Percentiles rank a stretch among this genome's conserved stretches.
Evolutionary conservation across 2,113 vertebrate genomes (phyloP).

Genomic region (Poecile atricapillus): DNA sequence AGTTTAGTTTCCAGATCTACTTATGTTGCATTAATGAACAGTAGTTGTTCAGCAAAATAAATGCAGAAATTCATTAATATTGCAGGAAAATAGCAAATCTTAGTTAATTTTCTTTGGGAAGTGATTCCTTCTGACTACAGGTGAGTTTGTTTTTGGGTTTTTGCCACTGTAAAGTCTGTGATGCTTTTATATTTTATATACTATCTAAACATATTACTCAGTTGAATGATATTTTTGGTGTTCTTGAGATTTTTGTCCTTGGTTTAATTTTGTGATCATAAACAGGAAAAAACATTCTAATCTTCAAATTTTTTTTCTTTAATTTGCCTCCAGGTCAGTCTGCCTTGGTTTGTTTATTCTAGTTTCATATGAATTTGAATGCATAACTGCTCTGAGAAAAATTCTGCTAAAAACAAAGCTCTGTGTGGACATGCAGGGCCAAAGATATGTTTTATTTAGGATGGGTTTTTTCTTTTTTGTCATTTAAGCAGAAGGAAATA

Average conservation of each 20-base stretch:
- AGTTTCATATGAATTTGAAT: not conserved
- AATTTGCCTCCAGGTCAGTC: not conserved
- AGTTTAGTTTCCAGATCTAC: not conserved
- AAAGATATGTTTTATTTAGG: not conserved
- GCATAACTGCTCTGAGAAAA: not conserved
- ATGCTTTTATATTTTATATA: not conserved
- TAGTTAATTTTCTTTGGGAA: not conserved
- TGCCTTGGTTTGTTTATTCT: not conserved
- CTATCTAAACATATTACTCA: not conserved
- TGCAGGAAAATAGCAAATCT: not conserved
- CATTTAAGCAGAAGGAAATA: not conserved
- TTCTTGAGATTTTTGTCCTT: not conserved
- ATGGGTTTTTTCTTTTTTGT: not conserved
- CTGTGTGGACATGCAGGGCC: not conserved
- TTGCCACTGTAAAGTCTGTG: not conserved
- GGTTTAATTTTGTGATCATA: not conserved
- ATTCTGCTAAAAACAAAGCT: not conserved
- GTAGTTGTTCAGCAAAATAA: not conserved
- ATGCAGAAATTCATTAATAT: not conserved
- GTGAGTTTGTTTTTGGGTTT: rapidly evolving
- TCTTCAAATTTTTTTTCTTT: not conserved
- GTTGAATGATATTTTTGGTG: not conserved
- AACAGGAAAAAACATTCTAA: not conserved
- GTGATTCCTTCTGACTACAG: not conserved
- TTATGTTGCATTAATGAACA: not conserved